Evolutionary conservation across 2,888 invertebrate genomes (phyloP).

Genomic region (Galeopsomyia nigrocyanea): DNA sequence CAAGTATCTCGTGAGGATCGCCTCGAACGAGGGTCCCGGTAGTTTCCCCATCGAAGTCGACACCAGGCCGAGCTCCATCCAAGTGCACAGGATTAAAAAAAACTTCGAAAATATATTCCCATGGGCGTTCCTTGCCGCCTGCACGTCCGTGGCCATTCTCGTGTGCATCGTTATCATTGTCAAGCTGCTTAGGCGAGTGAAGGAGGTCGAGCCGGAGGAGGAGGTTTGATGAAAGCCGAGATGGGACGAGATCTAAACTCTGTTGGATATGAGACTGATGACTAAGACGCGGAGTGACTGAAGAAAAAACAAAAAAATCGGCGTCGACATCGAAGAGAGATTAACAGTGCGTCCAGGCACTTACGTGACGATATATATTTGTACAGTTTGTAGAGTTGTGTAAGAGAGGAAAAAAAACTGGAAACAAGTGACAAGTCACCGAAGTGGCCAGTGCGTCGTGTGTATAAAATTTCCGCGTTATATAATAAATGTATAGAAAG

Average conservation of each 20-base stretch:
- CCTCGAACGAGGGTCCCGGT: conserved; percentile 65
- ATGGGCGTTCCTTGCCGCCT: conserved; percentile 56
- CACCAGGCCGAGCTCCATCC: conserved; percentile 58
- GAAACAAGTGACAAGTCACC: not conserved
- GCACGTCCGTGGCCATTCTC: conserved; percentile 51
- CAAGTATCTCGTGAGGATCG: conserved; percentile 64
- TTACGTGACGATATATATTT: not conserved
- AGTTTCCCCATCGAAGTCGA: conserved; percentile 66
- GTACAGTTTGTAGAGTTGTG: conserved; percentile 4
- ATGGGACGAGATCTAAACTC: conserved; percentile 19
- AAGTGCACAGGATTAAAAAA: conserved; percentile 57
- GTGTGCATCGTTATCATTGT: conserved; percentile 48
- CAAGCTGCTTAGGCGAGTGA: conserved; percentile 50
- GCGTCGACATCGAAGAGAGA: not conserved
- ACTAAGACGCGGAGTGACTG: no score
- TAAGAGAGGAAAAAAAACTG: not conserved
- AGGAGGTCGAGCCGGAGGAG: conserved; percentile 52
- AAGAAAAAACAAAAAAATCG: no score
- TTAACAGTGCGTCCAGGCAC: not conserved
- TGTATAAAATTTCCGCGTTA: not conserved
- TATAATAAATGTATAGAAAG: conserved; percentile 1
- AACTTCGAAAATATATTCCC: conserved; percentile 52
- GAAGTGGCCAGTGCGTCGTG: conserved; percentile 28
- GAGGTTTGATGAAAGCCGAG: conserved; percentile 53
- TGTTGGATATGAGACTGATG: not conserved